Base-by-base conservation (phyloP, 1,140 invertebrate species). In the Cataglyphis hispanica region DNA sequence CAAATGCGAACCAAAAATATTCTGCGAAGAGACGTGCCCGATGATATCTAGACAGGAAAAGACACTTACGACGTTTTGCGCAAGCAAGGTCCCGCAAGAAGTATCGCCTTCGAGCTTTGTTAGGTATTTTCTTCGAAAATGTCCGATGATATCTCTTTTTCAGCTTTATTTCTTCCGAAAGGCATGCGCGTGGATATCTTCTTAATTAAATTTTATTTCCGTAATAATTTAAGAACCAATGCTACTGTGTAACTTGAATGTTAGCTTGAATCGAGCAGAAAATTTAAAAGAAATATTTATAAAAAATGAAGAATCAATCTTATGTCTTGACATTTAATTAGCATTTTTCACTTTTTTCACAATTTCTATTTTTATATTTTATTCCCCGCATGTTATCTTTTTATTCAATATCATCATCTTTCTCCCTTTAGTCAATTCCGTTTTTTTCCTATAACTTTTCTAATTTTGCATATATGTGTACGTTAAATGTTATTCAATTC, bases 11-110 rank as follows among this genome's bases (percentile, higher is more conserved):
- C 61, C 66, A 74, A 69, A 56, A 83, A 83, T 25, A 83, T 6
- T 50, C 16, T 4, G 16, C 53, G 53, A 43, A 46, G 25, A 67
- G 6, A 34, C 25, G 22, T 84, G 43, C 61, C 43, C 19, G 74
- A 66, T 53, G n/a, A 40, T 85, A 77, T 85, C 60, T 78, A 19
- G 75, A 66, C 75, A 80, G 84, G 61, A 46, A 80, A 85, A 81
- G 83, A 80, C 58, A 77, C 75, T 80, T 31, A 27, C 22, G 37
- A 56, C 60, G 75, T 80, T 34, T 27, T 80, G 46, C 43, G 19
- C 61, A 63, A 53, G 63, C 67, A 80, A 80, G 61, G 31, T 53
- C 53, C 43, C n/a, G n/a, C n/a, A n/a, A n/a, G n/a, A 27, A 64
- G 34, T 56, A 34, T 72, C 25, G 53, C 78, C 67, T 83, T 43